Evolutionary conservation across 2,888 invertebrate species (phyloP), one percentile per base, ranked within the genome.

Genomic region (Pilophorus perplexus): DNA sequence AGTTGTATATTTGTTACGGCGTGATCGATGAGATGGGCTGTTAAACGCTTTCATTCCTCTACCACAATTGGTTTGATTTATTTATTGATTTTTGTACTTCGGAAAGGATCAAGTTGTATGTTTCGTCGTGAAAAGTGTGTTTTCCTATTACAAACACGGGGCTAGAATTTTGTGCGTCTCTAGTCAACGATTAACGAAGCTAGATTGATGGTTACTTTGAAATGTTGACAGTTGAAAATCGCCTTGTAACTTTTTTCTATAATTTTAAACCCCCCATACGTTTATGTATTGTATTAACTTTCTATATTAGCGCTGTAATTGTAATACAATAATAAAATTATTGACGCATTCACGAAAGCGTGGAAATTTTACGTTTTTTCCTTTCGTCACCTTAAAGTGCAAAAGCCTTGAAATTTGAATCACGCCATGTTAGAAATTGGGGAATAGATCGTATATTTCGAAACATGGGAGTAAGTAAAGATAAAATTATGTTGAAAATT

Each of bases 81-180:
- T 52, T 52, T 18, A 12, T 52, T 50, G 12, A 33, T 33, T 6
- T 33, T 8, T 8, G 6, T 33, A 33, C 12, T 33, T 33, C 12
- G 33, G 33, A 33, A 33, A 33, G n/a, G n/a, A 22, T 46, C 23
- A 14, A 52, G 59, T 14, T 22, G 18, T 27, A 23, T 42, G 55
- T 55, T 40, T 59, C 18, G 42, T 52, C 23, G 33, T 23, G 59
- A 59, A 40, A 22, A 16, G 59, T 42, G 59, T 59, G 48, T 59
- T 59, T 59, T 59, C 42, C 62, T 46, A 33, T 28, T 59, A 20
- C 28, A 38, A 62, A 46, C 48, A 62, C 28, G 20, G 62, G 62
- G 62, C 62, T 62, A 62, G 62, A 62, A 46, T 55, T 55, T 37
- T 52, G 18, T 62, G 62, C 28, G 46, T 44, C 62, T 62, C 62